A percentile compares a stretch with the other conserved stretches of the same genome.
These are phyloP conservation scores for Uropsilus gracilis DNA, from an alignment of 2,113 vertebrate genomes.

Conservation along the genomic window DNA sequence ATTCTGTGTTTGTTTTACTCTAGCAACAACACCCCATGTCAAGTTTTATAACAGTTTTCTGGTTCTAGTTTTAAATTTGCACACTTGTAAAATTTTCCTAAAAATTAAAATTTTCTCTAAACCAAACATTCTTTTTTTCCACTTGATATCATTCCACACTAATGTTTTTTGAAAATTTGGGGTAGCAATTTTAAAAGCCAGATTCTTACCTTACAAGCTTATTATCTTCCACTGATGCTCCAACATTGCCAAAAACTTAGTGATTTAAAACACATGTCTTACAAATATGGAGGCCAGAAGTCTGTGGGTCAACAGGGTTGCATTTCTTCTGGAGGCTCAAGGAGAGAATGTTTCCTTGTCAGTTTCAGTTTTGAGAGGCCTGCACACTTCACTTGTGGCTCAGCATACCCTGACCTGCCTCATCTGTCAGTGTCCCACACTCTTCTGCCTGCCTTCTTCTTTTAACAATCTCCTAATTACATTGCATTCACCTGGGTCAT, in stretches of 20 bases:
- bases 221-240: not conserved
- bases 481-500: not conserved
- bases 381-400: too few relatives aligned
- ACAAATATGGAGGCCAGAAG: not conserved
- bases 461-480: not conserved
- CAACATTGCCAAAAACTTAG: not conserved
- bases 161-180: not conserved
- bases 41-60: not conserved
- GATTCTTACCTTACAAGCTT: not conserved
- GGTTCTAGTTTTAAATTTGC: constrained; percentile 8
- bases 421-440: not conserved
- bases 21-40: not conserved
- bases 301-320: too few relatives aligned
- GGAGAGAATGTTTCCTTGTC: not conserved
- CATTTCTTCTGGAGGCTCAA: not conserved
- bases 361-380: not conserved
- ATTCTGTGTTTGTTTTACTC: not conserved
- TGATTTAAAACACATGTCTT: not conserved
- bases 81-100: not conserved
- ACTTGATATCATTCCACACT: not conserved
- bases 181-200: not conserved
- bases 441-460: not conserved
- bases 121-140: not conserved
- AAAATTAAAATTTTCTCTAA: not conserved
- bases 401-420: fast-evolving